phyloP scores from a whole-genome alignment of 2,797 vertebrate genomes.

The Myripristis jacobus region DNA sequence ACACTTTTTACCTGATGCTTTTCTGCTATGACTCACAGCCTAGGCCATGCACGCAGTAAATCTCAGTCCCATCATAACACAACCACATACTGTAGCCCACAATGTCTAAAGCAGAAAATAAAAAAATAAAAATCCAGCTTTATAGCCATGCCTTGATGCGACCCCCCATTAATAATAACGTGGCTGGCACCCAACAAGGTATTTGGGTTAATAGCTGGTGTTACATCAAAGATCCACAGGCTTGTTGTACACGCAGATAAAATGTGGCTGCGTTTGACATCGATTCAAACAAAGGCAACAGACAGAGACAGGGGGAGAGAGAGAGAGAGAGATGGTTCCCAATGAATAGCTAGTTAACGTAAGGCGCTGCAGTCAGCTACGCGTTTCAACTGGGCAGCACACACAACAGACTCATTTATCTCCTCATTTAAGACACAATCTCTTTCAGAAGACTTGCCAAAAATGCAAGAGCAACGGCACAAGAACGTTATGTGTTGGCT shows the following conservation, averaged over 20 bases:
- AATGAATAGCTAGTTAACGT: conserved; percentile 7
- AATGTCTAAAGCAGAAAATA: conserved; percentile 40
- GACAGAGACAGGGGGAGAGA: conserved; percentile 27
- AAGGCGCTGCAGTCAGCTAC: conserved; percentile 24
- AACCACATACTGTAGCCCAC: conserved; percentile 45
- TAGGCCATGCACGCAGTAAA: conserved; percentile 70
- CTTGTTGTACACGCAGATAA: conserved; percentile 60
- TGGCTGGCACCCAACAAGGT: conserved; percentile 12
- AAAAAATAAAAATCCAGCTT: conserved; percentile 24
- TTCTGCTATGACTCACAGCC: conserved; percentile 63
- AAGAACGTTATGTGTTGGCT: conserved; percentile 33
- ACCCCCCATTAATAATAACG: neutral
- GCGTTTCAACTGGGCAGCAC: conserved; percentile 18
- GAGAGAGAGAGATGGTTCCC: conserved; percentile 39
- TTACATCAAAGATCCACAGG: conserved; percentile 42
- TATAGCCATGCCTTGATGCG: conserved; percentile 2
- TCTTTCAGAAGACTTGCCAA: conserved; percentile 28
- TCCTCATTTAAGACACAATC: conserved; percentile 10
- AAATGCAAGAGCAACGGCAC: conserved; percentile 3
- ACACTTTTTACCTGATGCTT: conserved; percentile 54
- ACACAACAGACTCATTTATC: neutral
- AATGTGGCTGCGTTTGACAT: conserved; percentile 77
- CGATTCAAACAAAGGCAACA: conserved; percentile 80
- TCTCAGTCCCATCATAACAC: conserved; percentile 62
- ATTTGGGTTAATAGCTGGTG: conserved; percentile 37